phyloP scores from a whole-genome alignment of 2,113 vertebrate species.

The Ctenomys sociabilis region DNA sequence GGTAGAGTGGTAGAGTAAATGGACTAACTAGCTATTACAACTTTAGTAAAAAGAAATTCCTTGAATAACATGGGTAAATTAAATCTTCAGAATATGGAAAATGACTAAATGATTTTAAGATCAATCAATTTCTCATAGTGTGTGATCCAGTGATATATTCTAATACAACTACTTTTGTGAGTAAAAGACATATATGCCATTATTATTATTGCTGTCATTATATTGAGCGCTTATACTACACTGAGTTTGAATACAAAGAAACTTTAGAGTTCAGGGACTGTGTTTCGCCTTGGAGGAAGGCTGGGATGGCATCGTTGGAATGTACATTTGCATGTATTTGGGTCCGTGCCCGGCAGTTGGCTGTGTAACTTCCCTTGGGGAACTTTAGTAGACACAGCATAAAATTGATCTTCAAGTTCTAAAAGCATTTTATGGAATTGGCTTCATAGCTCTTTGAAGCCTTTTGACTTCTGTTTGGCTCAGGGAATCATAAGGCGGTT shows the following conservation, averaged over 20 bases:
- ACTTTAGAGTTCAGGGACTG: neutral
- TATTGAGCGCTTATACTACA: neutral
- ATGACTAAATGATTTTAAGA: neutral
- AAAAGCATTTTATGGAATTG: constrained; percentile 66
- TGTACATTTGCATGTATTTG: constrained; percentile 41
- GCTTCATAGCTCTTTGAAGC: constrained; percentile 60
- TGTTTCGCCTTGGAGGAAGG: neutral
- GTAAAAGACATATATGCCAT: neutral
- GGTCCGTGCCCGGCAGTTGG: constrained; percentile 38
- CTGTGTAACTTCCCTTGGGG: constrained; percentile 39
- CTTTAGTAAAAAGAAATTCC: neutral
- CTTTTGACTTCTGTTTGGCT: constrained; percentile 68
- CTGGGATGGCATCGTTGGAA: neutral
- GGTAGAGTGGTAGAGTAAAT: neutral
- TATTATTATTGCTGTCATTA: neutral
- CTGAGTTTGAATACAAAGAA: neutral
- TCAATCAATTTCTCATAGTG: neutral
- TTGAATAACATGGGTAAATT: neutral
- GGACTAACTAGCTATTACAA: neutral
- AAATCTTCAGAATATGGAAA: constrained; percentile 34
- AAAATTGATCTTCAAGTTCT: constrained; percentile 75
- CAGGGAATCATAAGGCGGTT: constrained; percentile 20
- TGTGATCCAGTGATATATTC: neutral
- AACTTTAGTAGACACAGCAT: constrained; percentile 61
- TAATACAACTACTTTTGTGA: neutral